A percentile compares a stretch with the other conserved stretches of the same genome.
Conservation (phyloP, 2,888 invertebrate genomes). For the Noctua pronuba region DNA sequence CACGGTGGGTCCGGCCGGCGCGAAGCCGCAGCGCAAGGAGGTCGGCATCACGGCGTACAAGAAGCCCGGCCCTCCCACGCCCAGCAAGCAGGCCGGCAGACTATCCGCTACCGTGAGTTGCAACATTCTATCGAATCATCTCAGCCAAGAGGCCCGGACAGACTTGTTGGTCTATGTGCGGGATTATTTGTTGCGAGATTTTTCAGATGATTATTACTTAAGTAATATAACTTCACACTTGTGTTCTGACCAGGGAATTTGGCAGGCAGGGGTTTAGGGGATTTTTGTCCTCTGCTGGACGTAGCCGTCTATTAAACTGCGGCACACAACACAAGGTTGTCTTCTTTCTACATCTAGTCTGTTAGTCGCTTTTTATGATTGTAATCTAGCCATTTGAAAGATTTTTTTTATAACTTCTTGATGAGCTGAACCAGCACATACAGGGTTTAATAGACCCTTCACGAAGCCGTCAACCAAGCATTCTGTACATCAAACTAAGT, state of each 20-base stretch:
- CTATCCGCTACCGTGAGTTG: constrained; percentile 92
- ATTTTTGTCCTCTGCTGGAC: background rate
- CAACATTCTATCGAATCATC: background rate
- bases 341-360: background rate
- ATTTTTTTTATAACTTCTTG: background rate
- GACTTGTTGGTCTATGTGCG: background rate
- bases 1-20: constrained; percentile 71
- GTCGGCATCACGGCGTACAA: constrained; percentile 94
- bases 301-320: background rate
- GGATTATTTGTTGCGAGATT: background rate
- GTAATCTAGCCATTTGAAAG: background rate
- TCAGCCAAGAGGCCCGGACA: background rate
- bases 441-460: no score
- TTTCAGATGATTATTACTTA: background rate
- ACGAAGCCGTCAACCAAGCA: no score
- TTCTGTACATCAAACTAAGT: no score
- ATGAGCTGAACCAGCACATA: background rate
- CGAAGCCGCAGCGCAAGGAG: constrained; percentile 87
- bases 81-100: constrained; percentile 95
- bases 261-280: background rate
- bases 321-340: background rate
- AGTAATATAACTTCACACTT: background rate
- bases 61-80: constrained; percentile 96
- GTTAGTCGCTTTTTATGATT: background rate
- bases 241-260: background rate